Base-by-base conservation (phyloP, 2,888 invertebrate genomes). In the Lasioglossum morio region DNA sequence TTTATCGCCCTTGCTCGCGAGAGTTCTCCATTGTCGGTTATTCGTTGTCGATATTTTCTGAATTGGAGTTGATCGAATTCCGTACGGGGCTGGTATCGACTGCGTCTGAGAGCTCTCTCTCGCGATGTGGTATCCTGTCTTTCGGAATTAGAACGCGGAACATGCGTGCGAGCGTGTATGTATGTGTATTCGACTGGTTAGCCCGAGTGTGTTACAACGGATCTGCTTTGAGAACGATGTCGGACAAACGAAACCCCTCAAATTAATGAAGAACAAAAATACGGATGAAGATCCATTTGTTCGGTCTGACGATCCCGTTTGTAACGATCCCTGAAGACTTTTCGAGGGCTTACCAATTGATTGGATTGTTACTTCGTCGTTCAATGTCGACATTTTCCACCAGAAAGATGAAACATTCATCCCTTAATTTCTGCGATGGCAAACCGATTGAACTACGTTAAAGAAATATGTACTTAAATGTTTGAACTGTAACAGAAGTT, bases 41-140 rank as follows among this genome's bases (percentile, higher is more conserved):
- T 72, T 72, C 43, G 72, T 72, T 43, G 72, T 72, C 72, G 43
- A 72, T 72, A 72, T 72, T 72, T 72, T 43, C 72, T 27, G 27
- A 46, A 72, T 27, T n/a, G 43, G 43, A 72, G 43, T 27, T 72
- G 72, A 72, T 72, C 72, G 43, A 72, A 43, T 72, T 72, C 43
- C 72, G 72, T 27, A n/a, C 60, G 27, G 60, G 27, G 27, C 43
- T 43, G 27, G 72, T 43, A 43, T 43, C 27, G 72, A 27, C 72
- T 46, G 40, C 3, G 40, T 40, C n/a, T 27, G 43, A 72, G 43
- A 43, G 43, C 72, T 40, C 37, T 72, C 70, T 72, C 27, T n/a
- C 37, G 40, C 70, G 14, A 43, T 43, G n/a, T 70, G 4, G 40
- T 43, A 70, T n/a, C 40, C 19, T 40, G 40, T 70, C 70, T 40